Conservation (phyloP, 2,113 vertebrate genomes). For the Stictonetta naevosa region DNA sequence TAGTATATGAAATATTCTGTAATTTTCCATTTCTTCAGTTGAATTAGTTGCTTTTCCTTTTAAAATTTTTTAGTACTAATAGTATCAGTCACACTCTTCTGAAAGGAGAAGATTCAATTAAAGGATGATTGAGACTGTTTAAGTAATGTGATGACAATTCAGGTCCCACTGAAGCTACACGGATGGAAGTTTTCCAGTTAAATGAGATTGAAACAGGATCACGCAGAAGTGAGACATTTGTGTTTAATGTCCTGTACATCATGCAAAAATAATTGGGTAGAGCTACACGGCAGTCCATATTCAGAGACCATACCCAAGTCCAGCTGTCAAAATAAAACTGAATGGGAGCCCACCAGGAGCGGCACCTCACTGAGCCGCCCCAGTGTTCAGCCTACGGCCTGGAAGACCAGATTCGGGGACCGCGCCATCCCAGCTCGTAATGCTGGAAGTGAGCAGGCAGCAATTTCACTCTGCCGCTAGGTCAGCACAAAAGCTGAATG, state of each 20-base stretch:
- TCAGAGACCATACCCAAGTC: background rate
- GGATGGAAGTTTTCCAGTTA: background rate
- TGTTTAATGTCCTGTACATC: rapidly evolving
- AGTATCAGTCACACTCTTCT: background rate
- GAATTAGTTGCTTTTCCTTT: background rate
- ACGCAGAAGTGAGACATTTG: background rate
- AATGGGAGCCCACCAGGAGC: background rate
- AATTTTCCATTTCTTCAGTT: background rate
- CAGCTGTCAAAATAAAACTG: rapidly evolving
- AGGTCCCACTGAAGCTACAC: background rate
- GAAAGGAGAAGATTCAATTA: background rate
- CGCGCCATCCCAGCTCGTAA: background rate
- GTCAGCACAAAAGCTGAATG: background rate
- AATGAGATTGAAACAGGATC: background rate
- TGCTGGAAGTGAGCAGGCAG: background rate
- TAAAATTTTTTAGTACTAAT: background rate
- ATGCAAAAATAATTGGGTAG: background rate
- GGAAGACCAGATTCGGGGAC: background rate
- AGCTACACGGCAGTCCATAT: background rate
- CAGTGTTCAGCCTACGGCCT: rapidly evolving
- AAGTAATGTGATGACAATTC: background rate
- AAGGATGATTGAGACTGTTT: background rate
- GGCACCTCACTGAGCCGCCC: background rate
- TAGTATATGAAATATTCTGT: background rate
- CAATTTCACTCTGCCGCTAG: background rate